Evolutionary conservation across 2,113 vertebrate genomes (phyloP), one percentile per base, ranked within the genome.

Genomic region (Pseudopodoces humilis): DNA sequence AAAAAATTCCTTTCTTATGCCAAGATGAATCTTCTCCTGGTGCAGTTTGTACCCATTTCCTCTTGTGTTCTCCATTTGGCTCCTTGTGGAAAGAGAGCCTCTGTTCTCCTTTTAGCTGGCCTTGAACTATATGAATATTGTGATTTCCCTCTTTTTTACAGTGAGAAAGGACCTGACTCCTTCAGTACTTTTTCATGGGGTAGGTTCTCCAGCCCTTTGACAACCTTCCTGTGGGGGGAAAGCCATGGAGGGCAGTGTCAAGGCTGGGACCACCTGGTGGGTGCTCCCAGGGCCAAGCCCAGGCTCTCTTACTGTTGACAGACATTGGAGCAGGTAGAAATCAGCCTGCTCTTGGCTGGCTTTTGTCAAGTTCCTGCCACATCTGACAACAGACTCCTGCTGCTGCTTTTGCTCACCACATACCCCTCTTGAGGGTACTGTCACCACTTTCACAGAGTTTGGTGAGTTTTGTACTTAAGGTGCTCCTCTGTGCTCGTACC

Each of bases 251-350:
- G 20, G 9, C 30, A 76, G 23, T 1, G 2, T 46, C 11, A 28
- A 1, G 6, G 30, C 62, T 72, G 41, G 30, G 7, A 22, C 8
- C 27, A 44, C 2, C 0, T 1, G 3, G 18, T 19, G 10, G 23
- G 11, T 50, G 37, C 2, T 88, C 16, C 13, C 19, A 62, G 6
- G 31, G 44, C 58, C 41, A 25, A 41, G n/a, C 4, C 6, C 19
- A 67, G 35, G 13, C 14, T 64, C 13, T 75, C 49, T 64, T 21
- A 10, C 33, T 83, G 49, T 10, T 44, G 28, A 6, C 15, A 79
- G 35, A 39, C 20, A 9, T 18, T 59, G 25, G 13, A 64, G 17
- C 16, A 25, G 16, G 16, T 19, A 60, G 25, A 72, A 60, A 83
- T 30, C 6, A 44, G 2, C 3, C 28, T 55, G 6, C 5, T 80